These are phyloP conservation scores for Habropoda laboriosa DNA, from an alignment of 1,140 invertebrate genomes.

Conservation along the genomic window DNA sequence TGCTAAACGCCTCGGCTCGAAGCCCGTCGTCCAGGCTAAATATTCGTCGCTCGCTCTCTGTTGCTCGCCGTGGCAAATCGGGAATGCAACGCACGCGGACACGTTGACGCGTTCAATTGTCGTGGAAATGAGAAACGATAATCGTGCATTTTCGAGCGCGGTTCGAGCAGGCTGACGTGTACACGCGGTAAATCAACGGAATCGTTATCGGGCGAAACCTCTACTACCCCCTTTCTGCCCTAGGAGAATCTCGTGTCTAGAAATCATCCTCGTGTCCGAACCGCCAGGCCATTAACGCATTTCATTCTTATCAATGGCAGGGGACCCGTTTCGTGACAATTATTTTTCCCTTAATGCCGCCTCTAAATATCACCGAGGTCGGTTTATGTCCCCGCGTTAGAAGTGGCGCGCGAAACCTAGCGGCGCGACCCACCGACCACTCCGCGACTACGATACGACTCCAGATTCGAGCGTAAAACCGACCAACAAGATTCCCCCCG, in stretches of 20 bases:
- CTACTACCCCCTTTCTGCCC: no score
- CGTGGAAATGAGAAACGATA: conserved; percentile 32
- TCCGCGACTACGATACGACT: conserved; percentile 34
- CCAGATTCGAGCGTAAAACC: conserved; percentile 54
- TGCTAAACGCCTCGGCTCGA: not conserved
- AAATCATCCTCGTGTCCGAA: not conserved
- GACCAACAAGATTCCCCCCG: conserved; percentile 70
- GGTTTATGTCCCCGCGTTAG: conserved; percentile 38
- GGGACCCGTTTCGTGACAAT: conserved; percentile 24
- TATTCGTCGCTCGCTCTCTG: no score
- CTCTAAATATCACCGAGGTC: conserved; percentile 39
- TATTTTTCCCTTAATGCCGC: conserved; percentile 43
- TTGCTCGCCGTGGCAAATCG: not conserved
- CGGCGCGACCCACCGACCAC: no score
- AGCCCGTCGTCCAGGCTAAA: not conserved
- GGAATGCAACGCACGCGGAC: conserved; percentile 17
- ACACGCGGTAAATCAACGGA: not conserved
- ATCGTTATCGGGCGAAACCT: no score
- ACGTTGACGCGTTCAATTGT: conserved; percentile 8
- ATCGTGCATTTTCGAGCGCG: conserved; percentile 11
- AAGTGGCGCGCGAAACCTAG: conserved; percentile 11
- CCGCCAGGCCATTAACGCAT: conserved; percentile 19
- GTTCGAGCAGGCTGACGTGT: not conserved
- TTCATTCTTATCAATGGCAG: conserved; percentile 37
- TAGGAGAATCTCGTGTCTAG: no score